phyloP scores from a whole-genome alignment of 2,888 invertebrate genomes.

The Platycheirus albimanus region DNA sequence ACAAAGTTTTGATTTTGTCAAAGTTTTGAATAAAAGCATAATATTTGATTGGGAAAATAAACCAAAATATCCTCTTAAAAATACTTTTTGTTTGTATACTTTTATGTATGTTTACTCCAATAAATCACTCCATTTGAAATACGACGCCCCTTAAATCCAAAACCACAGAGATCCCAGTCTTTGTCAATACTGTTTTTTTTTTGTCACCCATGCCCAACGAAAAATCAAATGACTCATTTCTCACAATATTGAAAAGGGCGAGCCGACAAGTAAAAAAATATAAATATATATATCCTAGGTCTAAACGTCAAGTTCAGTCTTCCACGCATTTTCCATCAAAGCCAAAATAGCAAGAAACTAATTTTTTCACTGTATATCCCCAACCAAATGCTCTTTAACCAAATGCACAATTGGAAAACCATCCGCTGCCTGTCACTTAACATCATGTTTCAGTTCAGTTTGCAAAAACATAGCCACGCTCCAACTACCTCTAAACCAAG shows the following conservation, averaged over 20 bases:
- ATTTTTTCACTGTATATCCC: constrained; percentile 19
- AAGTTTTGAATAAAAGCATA: too few relatives aligned
- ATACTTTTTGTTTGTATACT: too few relatives aligned
- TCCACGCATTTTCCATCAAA: background rate
- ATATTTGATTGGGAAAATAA: too few relatives aligned
- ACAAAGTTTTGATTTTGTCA: too few relatives aligned
- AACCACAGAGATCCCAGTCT: background rate
- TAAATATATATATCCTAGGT: too few relatives aligned
- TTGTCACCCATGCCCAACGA: background rate
- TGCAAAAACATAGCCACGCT: constrained; percentile 53
- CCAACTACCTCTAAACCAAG: constrained; percentile 5
- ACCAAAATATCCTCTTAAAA: too few relatives aligned
- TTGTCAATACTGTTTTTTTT: too few relatives aligned
- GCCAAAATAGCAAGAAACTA: constrained; percentile 8
- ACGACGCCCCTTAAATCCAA: background rate
- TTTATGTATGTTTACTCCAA: too few relatives aligned
- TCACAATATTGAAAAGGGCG: constrained; percentile 20
- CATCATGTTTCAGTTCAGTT: constrained; percentile 69
- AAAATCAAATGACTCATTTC: constrained; percentile 43
- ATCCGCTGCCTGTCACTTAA: constrained; percentile 69
- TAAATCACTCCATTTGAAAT: too few relatives aligned
- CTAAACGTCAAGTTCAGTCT: background rate
- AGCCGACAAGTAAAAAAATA: too few relatives aligned
- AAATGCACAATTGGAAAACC: constrained; percentile 71
- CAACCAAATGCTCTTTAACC: constrained; percentile 58